Percentiles rank a stretch among this genome's conserved stretches.
Conservation (phyloP, 2,113 vertebrate genomes). For the Solea senegalensis region DNA sequence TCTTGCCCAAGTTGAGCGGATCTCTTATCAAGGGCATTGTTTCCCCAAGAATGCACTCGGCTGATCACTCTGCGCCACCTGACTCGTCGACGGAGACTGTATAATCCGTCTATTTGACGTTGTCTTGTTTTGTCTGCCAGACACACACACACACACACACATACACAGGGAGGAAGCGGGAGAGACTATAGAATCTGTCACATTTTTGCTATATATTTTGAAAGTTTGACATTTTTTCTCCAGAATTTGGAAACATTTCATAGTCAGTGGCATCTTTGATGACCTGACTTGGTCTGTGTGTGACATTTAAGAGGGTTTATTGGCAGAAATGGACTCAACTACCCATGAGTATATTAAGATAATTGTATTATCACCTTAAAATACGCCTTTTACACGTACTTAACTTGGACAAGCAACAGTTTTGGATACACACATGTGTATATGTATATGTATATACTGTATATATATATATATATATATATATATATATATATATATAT, state of each 20-base stretch:
- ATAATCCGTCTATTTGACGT: constrained; percentile 27
- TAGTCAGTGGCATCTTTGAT: neutral
- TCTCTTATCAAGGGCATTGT: constrained; percentile 73
- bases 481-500: too few relatives aligned
- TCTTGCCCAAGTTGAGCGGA: constrained; percentile 60
- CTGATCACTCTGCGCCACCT: constrained; percentile 36
- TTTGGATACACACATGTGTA: too few relatives aligned
- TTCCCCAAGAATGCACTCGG: constrained; percentile 50
- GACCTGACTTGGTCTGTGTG: too few relatives aligned
- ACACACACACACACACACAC: neutral
- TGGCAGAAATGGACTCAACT: too few relatives aligned
- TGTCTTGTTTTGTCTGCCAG: constrained; percentile 24
- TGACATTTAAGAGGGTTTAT: too few relatives aligned
- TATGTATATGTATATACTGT: too few relatives aligned
- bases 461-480: too few relatives aligned
- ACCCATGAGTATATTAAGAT: too few relatives aligned
- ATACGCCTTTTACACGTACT: too few relatives aligned
- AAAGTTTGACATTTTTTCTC: neutral
- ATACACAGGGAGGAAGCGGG: too few relatives aligned
- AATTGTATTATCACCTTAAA: too few relatives aligned
- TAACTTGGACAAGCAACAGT: too few relatives aligned
- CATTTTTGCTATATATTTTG: neutral
- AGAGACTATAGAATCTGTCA: neutral
- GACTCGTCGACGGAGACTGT: constrained; percentile 12
- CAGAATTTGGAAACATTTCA: neutral